Evolutionary conservation across 2,113 vertebrate species (phyloP), one percentile per base, ranked within the genome.

Genomic region (Collichthys lucidus): DNA sequence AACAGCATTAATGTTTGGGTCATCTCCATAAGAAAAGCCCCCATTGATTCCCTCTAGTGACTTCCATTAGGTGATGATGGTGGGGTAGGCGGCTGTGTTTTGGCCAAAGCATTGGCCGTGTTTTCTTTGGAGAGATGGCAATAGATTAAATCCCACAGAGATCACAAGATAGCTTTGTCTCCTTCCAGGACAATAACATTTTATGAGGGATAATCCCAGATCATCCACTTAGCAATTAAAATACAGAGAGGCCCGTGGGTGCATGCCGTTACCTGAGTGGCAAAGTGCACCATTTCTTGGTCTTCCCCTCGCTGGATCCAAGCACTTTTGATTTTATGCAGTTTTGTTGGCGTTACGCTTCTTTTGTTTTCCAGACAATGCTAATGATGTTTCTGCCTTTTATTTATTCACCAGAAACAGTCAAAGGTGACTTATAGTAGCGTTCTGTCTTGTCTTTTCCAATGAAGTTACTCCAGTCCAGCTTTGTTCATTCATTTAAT

Each of bases 161-260:
- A 93, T 94, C 94, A 94, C 89, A 94, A 95, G 94, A 95, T 94
- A 94, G 88, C 91, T 93, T 94, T 96, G 93, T 94, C 88, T 93
- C 77, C 79, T 78, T 84, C 75, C 69, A 88, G 86, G 82, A 93
- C 90, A 94, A 94, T 92, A 93, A 93, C 92, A 94, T 95, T 92
- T 95, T 93, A 95, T 95, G 89, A 94, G 88, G 94, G 94, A 95
- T 95, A 90, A 95, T 94, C 94, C 92, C 9, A 77, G 93, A 94
- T 95, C 92, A 94, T 94, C 94, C 92, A 91, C 86, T 94, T 91
- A 86, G 89, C 91, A 94, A 94, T 95, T 95, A 94, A 94, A 95
- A 95, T 92, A 84, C 89, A 47, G 74, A 89, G 85, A 90, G 86
- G 77, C 82, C 82, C 29, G 15, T 57, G 82, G 86, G 64, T 89